Base-by-base conservation (phyloP, 2,888 invertebrate genomes). In the Eucera pruinosa region DNA sequence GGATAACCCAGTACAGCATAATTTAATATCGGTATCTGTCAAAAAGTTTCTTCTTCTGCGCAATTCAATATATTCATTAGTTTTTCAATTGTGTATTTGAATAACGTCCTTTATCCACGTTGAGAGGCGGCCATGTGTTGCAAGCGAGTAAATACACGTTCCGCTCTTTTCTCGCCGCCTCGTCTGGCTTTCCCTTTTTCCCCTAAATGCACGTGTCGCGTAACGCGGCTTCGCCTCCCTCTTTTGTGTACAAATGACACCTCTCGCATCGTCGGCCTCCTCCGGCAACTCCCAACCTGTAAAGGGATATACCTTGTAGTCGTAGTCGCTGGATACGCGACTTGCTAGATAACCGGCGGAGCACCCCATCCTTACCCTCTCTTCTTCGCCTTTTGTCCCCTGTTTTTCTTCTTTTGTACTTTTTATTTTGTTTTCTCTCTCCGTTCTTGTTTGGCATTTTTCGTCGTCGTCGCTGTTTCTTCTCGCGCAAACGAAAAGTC, bases 171-270 rank as follows among this genome's bases (percentile, higher is more conserved):
- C 76, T 57, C 39, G 23, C 47, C 54, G 48, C 39, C 23, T 61
- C 60, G 54, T 64, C 72, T 60, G 64, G 62, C 57, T 65, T 66
- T 69, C 54, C 36, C 57, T 36, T 30, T 30, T 43, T 39, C 47
- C 66, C 47, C 61, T 58, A 64, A 78, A 70, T 71, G 50, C 78
- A 58, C 77, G 67, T 64, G 71, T 58, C 62, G 39, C 71, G 65
- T 71, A 69, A 75, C 67, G 62, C 60, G 13, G 54, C 65, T 43
- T 61, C 75, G 65, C 72, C 77, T 33, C 74, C 76, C 80, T 65
- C 78, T 73, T 78, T 78, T 80, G 78, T 74, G 74, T 80, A 80
- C 74, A 80, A 80, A 80, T 80, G 78, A 78, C 80, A 74, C 78
- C 78, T 78, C 69, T 77, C 78, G 71, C 57, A 43, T 76, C 69